Evolutionary conservation across 2,888 invertebrate genomes (phyloP).

Genomic region (Hirudinaria manillensis): DNA sequence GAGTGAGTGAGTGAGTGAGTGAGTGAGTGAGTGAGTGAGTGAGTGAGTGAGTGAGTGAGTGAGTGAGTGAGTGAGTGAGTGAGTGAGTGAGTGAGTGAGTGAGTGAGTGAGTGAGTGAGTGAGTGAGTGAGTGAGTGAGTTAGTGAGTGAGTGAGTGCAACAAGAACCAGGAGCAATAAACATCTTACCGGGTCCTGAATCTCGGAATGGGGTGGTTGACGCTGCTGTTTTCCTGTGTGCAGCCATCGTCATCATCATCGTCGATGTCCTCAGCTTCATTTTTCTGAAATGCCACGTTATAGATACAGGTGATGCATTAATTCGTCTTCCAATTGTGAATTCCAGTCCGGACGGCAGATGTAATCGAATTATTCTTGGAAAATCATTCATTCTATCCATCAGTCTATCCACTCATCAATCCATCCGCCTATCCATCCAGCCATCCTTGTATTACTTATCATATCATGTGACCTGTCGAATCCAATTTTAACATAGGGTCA

Average conservation of each 20-base stretch:
- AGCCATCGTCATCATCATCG: conserved; percentile 37
- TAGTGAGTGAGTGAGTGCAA: not conserved
- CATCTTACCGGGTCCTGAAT: no score
- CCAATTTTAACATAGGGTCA: no score
- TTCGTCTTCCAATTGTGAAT: no score
- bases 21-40: conserved; percentile 31
- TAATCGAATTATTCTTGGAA: no score
- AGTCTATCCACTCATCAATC: not conserved
- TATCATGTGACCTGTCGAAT: not conserved
- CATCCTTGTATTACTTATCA: not conserved
- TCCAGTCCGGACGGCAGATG: no score
- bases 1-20: conserved; percentile 31
- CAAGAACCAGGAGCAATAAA: not conserved
- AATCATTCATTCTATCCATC: not conserved
- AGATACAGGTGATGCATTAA: no score
- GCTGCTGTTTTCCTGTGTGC: not conserved
- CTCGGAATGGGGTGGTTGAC: not conserved
- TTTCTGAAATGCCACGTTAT: no score
- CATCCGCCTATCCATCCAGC: not conserved
- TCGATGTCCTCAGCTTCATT: conserved; percentile 36
- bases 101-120: conserved; percentile 26
- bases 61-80: conserved; percentile 31
- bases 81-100: conserved; percentile 28
- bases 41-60: conserved; percentile 30
- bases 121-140: conserved; percentile 9